Evolutionary conservation across 2,888 invertebrate genomes (phyloP).

Genomic region (Rhagonycha lutea): DNA sequence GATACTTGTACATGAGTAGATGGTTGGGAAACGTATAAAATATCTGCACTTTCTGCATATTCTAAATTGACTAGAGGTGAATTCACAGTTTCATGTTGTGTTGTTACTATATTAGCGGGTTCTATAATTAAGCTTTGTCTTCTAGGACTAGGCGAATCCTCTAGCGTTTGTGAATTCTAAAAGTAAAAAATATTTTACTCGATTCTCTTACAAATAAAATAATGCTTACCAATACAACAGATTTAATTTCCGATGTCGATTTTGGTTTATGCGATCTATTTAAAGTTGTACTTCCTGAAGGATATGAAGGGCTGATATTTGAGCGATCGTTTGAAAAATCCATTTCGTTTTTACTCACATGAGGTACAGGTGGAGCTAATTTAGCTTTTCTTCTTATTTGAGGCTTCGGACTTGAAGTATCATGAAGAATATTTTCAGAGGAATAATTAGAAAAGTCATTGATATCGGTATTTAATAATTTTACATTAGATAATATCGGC

Average conservation of each 20-base stretch:
- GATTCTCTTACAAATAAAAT: background rate
- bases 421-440: constrained; percentile 20
- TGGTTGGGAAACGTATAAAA: constrained; percentile 36
- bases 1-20: constrained; percentile 34
- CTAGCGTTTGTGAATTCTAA: constrained; percentile 5
- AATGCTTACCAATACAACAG: constrained; percentile 13
- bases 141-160: constrained; percentile 17
- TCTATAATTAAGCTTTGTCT: constrained; percentile 34
- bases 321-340: constrained; percentile 49
- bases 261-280: constrained; percentile 43
- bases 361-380: constrained; percentile 62
- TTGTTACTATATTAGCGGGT: constrained; percentile 47
- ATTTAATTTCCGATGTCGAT: constrained; percentile 10
- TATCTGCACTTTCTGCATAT: constrained; percentile 52
- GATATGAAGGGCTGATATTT: constrained; percentile 52
- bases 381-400: constrained; percentile 72
- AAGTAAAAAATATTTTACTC: background rate
- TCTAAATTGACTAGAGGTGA: constrained; percentile 60
- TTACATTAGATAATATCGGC: constrained; percentile 48
- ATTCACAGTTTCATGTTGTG: constrained; percentile 22
- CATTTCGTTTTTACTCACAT: constrained; percentile 42
- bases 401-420: constrained; percentile 68
- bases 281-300: constrained; percentile 55
- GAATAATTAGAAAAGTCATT: constrained; percentile 27
- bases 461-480: constrained; percentile 22